A percentile compares a stretch with the other conserved stretches of the same genome.
Conservation (phyloP, 2,113 vertebrate species). For the Coturnix japonica region DNA sequence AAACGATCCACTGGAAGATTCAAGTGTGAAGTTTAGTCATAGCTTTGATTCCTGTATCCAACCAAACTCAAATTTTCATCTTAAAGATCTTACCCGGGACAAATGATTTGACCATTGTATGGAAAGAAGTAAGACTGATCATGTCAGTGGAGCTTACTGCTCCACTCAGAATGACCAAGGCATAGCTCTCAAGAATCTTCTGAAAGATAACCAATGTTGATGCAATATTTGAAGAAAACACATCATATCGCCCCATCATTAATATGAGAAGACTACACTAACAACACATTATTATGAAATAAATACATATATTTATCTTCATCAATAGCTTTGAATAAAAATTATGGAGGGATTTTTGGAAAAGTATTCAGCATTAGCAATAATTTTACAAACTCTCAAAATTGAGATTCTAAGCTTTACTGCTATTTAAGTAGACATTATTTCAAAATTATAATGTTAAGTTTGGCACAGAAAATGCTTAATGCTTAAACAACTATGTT, state of each 20-base stretch:
- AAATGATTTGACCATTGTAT: not conserved
- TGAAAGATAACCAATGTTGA: not conserved
- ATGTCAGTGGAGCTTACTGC: not conserved
- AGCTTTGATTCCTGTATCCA: not conserved
- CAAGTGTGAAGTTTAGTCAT: not conserved
- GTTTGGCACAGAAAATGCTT: slow-evolving; percentile 7
- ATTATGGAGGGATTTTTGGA: not conserved
- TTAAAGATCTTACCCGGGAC: not conserved
- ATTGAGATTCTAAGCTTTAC: not conserved
- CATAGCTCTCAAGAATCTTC: not conserved
- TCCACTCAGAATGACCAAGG: not conserved
- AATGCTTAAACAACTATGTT: not conserved
- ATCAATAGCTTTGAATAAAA: not conserved
- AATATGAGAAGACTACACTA: not conserved
- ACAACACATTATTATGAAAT: not conserved
- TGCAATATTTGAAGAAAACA: not conserved
- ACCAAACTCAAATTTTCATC: not conserved
- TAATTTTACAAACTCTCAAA: not conserved
- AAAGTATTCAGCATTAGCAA: not conserved
- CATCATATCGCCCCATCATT: not conserved
- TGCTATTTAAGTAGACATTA: not conserved
- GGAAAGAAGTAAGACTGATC: not conserved
- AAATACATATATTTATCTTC: not conserved
- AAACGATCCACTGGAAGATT: not conserved
- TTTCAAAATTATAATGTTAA: slow-evolving; percentile 12